Conservation (phyloP, 2,113 vertebrate species). For the Sapayoa aenigma region DNA sequence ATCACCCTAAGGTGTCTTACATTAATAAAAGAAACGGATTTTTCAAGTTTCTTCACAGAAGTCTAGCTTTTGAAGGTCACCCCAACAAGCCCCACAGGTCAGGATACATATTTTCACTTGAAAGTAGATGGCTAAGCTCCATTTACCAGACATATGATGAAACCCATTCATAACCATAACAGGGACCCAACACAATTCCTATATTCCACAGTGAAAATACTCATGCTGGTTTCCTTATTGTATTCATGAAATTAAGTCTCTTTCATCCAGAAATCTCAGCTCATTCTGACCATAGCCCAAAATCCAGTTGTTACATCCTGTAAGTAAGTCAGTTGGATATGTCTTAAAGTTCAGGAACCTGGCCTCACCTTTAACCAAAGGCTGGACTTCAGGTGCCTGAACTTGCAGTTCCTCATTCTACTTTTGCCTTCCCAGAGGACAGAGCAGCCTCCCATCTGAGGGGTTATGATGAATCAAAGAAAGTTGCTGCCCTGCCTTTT, state of each 20-base stretch:
- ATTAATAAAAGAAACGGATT: neutral
- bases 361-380: neutral
- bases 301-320: fast-evolving
- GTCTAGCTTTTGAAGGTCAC: neutral
- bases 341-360: neutral
- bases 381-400: neutral
- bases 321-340: neutral
- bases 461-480: neutral
- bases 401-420: neutral
- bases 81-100: neutral
- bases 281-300: neutral
- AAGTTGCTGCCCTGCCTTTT: neutral
- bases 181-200: fast-evolving
- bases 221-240: neutral
- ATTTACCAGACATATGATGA: neutral
- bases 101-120: neutral
- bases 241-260: neutral
- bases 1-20: neutral
- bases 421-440: neutral
- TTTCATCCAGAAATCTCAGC: neutral
- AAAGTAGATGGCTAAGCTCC: neutral
- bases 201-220: neutral
- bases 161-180: neutral
- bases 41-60: neutral
- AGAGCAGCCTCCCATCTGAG: neutral